phyloP scores from a whole-genome alignment of 2,113 vertebrate species.

The Lucifuga dentata region DNA sequence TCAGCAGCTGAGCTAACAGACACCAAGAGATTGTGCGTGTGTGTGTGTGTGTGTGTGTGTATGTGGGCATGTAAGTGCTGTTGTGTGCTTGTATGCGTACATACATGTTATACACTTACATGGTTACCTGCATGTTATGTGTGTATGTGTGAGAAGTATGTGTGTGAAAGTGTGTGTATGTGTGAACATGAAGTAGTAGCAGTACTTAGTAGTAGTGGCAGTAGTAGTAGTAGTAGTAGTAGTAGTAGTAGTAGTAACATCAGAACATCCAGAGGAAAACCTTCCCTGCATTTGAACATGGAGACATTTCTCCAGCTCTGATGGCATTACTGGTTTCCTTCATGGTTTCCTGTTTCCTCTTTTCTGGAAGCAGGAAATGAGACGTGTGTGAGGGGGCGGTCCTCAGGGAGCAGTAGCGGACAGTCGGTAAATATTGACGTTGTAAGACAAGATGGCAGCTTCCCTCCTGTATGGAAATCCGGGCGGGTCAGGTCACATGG shows the following conservation, averaged over 20 bases:
- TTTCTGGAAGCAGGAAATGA: conserved; percentile 46
- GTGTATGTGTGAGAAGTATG: no score
- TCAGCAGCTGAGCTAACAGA: conserved; percentile 55
- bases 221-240: no score
- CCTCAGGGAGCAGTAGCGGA: conserved; percentile 56
- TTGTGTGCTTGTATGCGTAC: neutral
- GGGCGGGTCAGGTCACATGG: conserved; percentile 66
- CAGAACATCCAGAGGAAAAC: conserved; percentile 30
- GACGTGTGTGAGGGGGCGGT: conserved; percentile 40
- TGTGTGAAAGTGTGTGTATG: no score
- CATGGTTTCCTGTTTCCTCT: conserved; percentile 10
- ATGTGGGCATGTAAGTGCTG: neutral
- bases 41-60: conserved; percentile 15
- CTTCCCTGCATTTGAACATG: conserved; percentile 17
- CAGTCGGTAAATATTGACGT: conserved; percentile 72
- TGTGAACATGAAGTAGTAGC: no score
- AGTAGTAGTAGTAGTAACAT: no score
- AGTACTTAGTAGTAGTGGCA: no score
- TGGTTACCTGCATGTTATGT: no score
- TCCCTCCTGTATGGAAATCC: conserved; percentile 55
- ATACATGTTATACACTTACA: no score
- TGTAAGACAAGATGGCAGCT: conserved; percentile 77
- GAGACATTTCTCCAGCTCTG: conserved; percentile 11
- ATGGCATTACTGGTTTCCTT: conserved; percentile 13
- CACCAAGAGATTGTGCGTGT: conserved; percentile 2